These are phyloP conservation scores for Coremacera marginata DNA, from an alignment of 2,888 invertebrate species.

Conservation along the genomic window DNA sequence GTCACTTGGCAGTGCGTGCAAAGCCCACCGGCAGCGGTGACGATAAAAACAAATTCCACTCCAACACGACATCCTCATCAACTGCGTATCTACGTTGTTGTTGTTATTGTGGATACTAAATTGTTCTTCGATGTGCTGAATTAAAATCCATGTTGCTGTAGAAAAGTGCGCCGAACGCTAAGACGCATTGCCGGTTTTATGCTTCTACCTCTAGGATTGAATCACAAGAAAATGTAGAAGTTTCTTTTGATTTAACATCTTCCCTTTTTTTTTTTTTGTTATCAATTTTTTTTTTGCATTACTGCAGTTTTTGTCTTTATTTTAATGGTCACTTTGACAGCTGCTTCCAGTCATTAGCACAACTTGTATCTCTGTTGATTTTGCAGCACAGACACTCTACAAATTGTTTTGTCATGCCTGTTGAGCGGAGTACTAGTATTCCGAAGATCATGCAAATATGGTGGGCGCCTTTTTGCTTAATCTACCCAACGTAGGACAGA, in stretches of 20 bases:
- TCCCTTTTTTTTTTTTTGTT: background rate
- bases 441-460: background rate
- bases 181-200: background rate
- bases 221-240: background rate
- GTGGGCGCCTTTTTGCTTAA: constrained; percentile 6
- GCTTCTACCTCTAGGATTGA: constrained; percentile 5
- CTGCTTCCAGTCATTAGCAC: constrained; percentile 29
- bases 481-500: background rate
- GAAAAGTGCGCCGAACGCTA: background rate
- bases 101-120: background rate
- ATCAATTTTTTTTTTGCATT: background rate
- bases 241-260: background rate
- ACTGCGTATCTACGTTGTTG: background rate
- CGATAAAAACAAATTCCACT: constrained; percentile 53
- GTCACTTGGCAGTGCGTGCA: constrained; percentile 51
- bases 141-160: background rate
- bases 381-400: constrained; percentile 11
- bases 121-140: background rate
- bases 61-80: constrained; percentile 49
- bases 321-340: constrained; percentile 17
- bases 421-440: background rate
- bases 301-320: background rate
- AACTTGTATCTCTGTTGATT: constrained; percentile 1
- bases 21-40: constrained; percentile 52
- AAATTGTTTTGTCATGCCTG: constrained; percentile 24